Conservation (phyloP, 2,113 vertebrate species). For the Dicrurus megarhynchus region DNA sequence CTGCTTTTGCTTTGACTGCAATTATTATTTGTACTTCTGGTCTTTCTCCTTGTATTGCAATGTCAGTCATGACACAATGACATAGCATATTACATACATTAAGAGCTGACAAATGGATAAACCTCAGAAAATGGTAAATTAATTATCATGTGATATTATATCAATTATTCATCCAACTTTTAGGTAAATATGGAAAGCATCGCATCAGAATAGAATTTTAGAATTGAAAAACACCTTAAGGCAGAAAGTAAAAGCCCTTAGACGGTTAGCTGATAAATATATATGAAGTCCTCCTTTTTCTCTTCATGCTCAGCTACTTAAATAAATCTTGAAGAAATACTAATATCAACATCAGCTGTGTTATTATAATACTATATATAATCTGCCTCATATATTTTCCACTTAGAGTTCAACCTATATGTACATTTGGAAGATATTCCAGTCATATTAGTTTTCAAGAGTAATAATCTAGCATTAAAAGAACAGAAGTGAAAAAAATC, state of each 20-base stretch:
- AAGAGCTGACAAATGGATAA: neutral
- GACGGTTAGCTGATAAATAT: neutral
- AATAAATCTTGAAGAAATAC: neutral
- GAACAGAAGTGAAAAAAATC: neutral
- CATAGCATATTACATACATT: neutral
- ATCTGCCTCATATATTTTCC: neutral
- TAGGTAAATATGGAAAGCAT: neutral
- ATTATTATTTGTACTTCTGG: neutral
- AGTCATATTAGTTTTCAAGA: neutral
- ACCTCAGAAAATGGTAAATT: neutral
- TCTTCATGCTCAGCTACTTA: neutral
- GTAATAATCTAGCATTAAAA: neutral
- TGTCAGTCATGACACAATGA: neutral
- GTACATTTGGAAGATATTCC: neutral
- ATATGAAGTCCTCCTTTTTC: neutral
- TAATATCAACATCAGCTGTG: neutral
- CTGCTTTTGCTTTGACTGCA: neutral
- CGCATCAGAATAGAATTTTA: neutral
- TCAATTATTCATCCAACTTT: neutral
- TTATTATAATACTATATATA: neutral
- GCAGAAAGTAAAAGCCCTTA: neutral
- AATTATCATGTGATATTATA: neutral
- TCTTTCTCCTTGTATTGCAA: neutral
- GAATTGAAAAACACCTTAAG: neutral
- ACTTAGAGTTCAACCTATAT: neutral